These are phyloP conservation scores for Arremon brunneinucha DNA, from an alignment of 2,797 vertebrate species.

Conservation along the genomic window DNA sequence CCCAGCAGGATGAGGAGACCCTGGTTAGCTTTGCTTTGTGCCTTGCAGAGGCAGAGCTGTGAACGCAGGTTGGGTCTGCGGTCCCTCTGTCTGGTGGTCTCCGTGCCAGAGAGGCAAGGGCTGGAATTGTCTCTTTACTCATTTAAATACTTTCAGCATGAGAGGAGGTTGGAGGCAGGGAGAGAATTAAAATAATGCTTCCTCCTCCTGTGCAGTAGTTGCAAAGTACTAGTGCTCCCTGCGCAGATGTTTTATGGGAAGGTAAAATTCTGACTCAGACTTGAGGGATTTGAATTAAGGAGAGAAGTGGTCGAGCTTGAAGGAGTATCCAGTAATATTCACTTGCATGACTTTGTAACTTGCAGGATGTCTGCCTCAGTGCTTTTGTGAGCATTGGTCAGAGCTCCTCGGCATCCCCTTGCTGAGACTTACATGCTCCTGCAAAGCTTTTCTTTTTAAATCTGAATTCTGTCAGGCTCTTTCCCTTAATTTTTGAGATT, in stretches of 20 bases:
- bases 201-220: background rate
- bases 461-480: background rate
- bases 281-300: background rate
- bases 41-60: background rate
- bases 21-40: background rate
- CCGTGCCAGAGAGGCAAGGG: background rate
- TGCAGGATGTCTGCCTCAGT: background rate
- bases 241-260: background rate
- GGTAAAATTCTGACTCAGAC: background rate
- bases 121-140: background rate
- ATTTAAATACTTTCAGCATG: background rate
- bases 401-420: background rate
- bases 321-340: background rate
- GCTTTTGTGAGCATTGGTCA: background rate
- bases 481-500: background rate
- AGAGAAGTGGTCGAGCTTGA: background rate
- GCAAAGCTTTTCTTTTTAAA: background rate
- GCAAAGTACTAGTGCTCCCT: background rate
- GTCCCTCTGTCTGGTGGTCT: background rate
- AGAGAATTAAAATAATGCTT: background rate
- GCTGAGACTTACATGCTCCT: background rate
- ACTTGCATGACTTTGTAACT: background rate
- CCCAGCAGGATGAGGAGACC: background rate
- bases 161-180: background rate
- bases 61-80: fast-evolving